Conservation (phyloP, 1,140 invertebrate species). For the Eriocheir sinensis region DNA sequence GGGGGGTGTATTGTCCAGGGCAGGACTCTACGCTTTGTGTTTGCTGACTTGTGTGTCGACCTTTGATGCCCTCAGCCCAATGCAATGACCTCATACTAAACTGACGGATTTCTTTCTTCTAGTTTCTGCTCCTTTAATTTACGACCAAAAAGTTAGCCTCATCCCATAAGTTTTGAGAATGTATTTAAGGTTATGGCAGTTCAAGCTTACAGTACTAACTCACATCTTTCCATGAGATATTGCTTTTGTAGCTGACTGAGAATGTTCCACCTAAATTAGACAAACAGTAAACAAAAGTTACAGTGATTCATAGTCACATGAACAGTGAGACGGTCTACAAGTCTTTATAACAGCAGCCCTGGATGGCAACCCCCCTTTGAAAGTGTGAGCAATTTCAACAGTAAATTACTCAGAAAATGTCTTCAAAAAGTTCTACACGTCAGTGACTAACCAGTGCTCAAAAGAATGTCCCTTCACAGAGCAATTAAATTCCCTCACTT, state of each 20-base stretch:
- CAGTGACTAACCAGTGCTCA: slow-evolving; percentile 76
- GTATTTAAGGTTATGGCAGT: slow-evolving; percentile 14
- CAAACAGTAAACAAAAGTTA: not conserved
- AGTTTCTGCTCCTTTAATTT: not conserved
- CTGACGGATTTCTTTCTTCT: not conserved
- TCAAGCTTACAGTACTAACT: not conserved
- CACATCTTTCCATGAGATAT: not conserved
- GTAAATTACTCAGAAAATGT: slow-evolving; percentile 74
- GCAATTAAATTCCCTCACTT: slow-evolving; percentile 50
- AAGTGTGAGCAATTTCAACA: slow-evolving; percentile 76
- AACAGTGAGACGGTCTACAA: slow-evolving; percentile 36
- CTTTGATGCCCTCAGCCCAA: not conserved
- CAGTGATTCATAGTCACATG: not conserved
- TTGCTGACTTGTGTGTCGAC: not conserved
- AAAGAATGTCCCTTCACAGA: slow-evolving; percentile 69
- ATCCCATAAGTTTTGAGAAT: not conserved
- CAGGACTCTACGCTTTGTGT: not conserved
- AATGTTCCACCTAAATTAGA: not conserved
- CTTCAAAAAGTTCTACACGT: slow-evolving; percentile 73
- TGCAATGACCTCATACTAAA: not conserved
- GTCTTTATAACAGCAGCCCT: slow-evolving; percentile 40
- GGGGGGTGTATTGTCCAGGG: slow-evolving; percentile 67
- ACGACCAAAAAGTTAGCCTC: not conserved
- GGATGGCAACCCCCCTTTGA: slow-evolving; percentile 70
- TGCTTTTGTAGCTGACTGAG: not conserved